A percentile compares a stretch with the other conserved stretches of the same genome.
These are phyloP conservation scores for Nudaria mundana DNA, from an alignment of 2,888 invertebrate genomes.

Conservation along the genomic window DNA sequence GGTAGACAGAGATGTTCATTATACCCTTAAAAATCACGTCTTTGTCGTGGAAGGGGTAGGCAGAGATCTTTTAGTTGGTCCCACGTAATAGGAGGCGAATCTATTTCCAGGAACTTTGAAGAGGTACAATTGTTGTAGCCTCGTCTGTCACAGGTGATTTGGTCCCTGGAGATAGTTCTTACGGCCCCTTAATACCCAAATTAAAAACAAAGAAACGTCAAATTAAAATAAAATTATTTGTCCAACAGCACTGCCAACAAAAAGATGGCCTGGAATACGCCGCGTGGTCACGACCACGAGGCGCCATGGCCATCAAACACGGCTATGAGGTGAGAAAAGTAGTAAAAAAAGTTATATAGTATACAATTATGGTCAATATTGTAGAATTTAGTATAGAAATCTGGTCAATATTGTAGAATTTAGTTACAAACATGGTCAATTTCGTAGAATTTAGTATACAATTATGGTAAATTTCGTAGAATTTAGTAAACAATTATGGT, in stretches of 20 bases:
- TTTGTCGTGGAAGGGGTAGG: too few relatives aligned
- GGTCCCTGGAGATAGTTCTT: too few relatives aligned
- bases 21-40: too few relatives aligned
- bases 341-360: constrained; percentile 8
- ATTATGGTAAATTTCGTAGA: neutral
- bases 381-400: neutral
- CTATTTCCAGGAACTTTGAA: too few relatives aligned
- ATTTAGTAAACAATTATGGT: neutral
- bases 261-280: constrained; percentile 82
- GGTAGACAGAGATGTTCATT: too few relatives aligned
- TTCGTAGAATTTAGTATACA: neutral
- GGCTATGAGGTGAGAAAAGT: constrained; percentile 80
- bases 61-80: too few relatives aligned
- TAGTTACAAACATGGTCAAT: neutral
- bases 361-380: neutral
- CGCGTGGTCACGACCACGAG: constrained; percentile 80
- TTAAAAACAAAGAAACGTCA: too few relatives aligned
- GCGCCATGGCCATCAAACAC: constrained; percentile 82
- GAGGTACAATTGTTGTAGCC: too few relatives aligned
- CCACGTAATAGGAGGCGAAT: too few relatives aligned
- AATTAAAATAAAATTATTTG: constrained; percentile 37
- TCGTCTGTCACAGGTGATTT: too few relatives aligned
- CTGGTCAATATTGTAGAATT: neutral
- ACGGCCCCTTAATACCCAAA: too few relatives aligned
- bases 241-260: constrained; percentile 82